Evolutionary conservation across 2,888 invertebrate species (phyloP).

Genomic region (Catocala sponsa): DNA sequence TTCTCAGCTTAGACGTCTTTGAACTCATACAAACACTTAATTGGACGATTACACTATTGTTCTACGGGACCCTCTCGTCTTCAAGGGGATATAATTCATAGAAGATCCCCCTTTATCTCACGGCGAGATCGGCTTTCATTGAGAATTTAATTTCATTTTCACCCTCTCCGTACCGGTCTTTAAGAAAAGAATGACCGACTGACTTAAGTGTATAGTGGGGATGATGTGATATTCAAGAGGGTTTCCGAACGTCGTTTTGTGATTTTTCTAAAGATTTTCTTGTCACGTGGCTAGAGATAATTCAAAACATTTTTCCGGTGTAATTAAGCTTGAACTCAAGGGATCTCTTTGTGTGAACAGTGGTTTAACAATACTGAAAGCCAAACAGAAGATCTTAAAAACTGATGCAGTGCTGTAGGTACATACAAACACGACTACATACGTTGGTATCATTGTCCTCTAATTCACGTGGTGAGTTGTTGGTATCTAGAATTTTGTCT

Average conservation of each 20-base stretch:
- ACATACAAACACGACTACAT: too few species aligned
- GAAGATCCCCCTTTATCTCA: slow-evolving; percentile 80
- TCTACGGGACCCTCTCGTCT: slow-evolving; percentile 72
- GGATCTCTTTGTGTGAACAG: background rate
- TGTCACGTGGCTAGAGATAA: slow-evolving; percentile 29
- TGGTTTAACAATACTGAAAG: background rate
- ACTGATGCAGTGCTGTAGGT: too few species aligned
- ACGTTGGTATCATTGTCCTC: too few species aligned
- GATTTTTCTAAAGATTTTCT: slow-evolving; percentile 44
- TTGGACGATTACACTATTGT: slow-evolving; percentile 87
- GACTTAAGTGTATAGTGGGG: slow-evolving; percentile 67
- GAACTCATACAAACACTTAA: slow-evolving; percentile 82
- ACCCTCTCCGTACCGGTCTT: slow-evolving; percentile 75
- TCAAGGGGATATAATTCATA: slow-evolving; percentile 82
- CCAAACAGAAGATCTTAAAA: background rate
- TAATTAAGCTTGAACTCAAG: slow-evolving; percentile 4
- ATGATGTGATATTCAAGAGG: slow-evolving; percentile 70
- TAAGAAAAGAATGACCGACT: slow-evolving; percentile 84
- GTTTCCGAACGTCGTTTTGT: slow-evolving; percentile 63
- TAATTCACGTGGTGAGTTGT: too few species aligned
- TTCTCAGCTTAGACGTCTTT: slow-evolving; percentile 64
- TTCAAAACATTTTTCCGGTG: slow-evolving; percentile 17
- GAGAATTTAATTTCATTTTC: slow-evolving; percentile 87
- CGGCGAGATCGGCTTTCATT: slow-evolving; percentile 82
- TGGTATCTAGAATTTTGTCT: too few species aligned